Evolutionary conservation across 2,888 invertebrate genomes (phyloP).

Genomic region (Heliconius ethilla): DNA sequence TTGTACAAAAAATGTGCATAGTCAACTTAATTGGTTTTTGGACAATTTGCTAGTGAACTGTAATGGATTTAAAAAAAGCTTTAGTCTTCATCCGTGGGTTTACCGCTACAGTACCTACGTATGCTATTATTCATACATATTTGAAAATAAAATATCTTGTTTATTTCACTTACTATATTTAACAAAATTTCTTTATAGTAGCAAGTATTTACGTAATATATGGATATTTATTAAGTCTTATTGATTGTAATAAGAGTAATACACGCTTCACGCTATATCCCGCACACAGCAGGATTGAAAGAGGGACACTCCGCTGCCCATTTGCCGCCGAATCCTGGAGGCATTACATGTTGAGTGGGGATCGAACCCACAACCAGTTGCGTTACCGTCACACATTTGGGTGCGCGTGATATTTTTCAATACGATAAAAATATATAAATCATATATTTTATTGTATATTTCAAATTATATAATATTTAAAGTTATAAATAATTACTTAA

Average conservation of each 20-base stretch:
- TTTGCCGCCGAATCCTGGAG: too few species aligned
- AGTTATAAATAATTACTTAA: constrained; percentile 1
- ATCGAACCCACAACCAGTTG: too few species aligned
- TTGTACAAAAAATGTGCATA: neutral
- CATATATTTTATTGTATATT: neutral
- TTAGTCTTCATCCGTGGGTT: neutral
- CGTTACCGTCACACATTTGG: too few species aligned
- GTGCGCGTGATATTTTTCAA: too few species aligned
- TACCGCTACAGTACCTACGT: neutral
- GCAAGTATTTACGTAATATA: too few species aligned
- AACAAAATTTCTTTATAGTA: neutral
- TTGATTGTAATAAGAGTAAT: too few species aligned
- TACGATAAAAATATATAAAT: neutral
- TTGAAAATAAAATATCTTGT: neutral
- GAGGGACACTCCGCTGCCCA: too few species aligned
- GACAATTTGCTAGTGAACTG: neutral
- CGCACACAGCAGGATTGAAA: too few species aligned
- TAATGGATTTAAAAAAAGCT: neutral
- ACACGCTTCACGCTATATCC: too few species aligned
- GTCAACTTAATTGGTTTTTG: neutral
- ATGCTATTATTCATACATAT: neutral
- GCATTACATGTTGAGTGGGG: too few species aligned
- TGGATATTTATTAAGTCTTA: too few species aligned
- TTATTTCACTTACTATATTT: neutral
- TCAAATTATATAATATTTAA: neutral